A percentile compares a stretch with the other conserved stretches of the same genome.
Conservation (phyloP, 2,797 vertebrate genomes). For the Anabacerthia variegaticeps region DNA sequence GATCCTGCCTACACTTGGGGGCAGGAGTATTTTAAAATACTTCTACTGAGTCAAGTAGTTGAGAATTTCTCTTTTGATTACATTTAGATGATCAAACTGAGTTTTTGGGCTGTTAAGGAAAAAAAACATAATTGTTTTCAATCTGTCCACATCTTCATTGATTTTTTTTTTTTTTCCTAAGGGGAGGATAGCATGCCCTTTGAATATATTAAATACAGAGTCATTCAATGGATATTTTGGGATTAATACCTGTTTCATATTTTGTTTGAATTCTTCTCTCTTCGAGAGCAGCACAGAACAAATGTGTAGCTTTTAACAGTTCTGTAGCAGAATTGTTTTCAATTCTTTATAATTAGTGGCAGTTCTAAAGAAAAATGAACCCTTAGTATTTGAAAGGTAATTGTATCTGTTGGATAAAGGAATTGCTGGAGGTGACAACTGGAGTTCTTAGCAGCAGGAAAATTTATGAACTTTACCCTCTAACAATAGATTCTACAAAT, state of each 20-base stretch:
- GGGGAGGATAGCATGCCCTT: background rate
- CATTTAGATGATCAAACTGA: background rate
- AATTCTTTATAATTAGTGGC: background rate
- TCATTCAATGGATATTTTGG: background rate
- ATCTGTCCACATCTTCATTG: background rate
- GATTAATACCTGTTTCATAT: background rate
- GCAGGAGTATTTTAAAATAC: background rate
- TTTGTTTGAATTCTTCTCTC: background rate
- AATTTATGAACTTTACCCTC: background rate
- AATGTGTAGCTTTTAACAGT: background rate
- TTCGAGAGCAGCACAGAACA: background rate
- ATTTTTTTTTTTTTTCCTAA: background rate
- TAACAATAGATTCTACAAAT: conserved; percentile 48
- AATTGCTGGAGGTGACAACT: background rate
- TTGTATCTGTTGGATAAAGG: background rate
- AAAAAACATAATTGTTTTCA: background rate
- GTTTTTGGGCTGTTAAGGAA: background rate
- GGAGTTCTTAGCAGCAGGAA: background rate
- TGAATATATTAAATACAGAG: background rate
- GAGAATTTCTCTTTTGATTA: background rate
- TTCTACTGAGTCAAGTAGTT: background rate
- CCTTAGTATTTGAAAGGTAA: background rate
- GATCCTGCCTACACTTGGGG: background rate
- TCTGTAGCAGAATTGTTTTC: background rate
- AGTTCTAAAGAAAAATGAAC: background rate